Evolutionary conservation across 1,140 invertebrate genomes (phyloP), one percentile per base, ranked within the genome.

Genomic region (Pomacea maculata): DNA sequence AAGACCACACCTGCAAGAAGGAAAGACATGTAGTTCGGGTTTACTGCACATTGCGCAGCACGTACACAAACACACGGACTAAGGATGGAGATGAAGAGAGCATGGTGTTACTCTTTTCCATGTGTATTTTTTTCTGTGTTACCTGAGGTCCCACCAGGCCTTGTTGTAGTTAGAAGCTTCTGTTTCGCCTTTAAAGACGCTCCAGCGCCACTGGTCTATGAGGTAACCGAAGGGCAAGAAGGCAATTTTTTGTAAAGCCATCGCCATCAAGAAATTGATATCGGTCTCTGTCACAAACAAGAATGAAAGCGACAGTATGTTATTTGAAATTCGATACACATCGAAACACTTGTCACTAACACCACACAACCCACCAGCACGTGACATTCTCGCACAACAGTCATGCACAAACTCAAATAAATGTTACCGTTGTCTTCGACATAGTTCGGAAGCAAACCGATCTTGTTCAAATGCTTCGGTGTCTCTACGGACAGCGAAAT

Each of bases 201-300:
- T 94, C 95, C 97, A 98, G 19, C 97, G 93, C 94, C 96, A 98
- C 82, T 95, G 92, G 89, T 98, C 97, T 88, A 97, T 93, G 8
- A 96, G 92, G 87, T 96, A 97, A 1, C 95, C 96, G 90, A 96
- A 98, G 0, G 97, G 97, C 10, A 98, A 91, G 87, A 97, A 97
- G 0, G 95, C 95, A n/a, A 99, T 94, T 90, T 97, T 97, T 71
- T 96, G 94, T 34, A 98, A 92, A 21, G 96, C 96, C 86, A 96
- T 95, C 52, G 80, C 84, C 87, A 91, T 87, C 61, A 91, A 74
- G 78, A 87, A 90, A 80, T 91, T 91, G 17, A 90, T 82, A 55
- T 89, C 87, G 9, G 77, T 81, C 80, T 90, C 90, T 91, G 83
- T 34, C 83, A 21, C 19, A 65, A 17, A 74, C n/a, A 72, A 71